Evolutionary conservation across 2,113 vertebrate genomes (phyloP), one percentile per base, ranked within the genome.

Genomic region (Melanocharis versteri): DNA sequence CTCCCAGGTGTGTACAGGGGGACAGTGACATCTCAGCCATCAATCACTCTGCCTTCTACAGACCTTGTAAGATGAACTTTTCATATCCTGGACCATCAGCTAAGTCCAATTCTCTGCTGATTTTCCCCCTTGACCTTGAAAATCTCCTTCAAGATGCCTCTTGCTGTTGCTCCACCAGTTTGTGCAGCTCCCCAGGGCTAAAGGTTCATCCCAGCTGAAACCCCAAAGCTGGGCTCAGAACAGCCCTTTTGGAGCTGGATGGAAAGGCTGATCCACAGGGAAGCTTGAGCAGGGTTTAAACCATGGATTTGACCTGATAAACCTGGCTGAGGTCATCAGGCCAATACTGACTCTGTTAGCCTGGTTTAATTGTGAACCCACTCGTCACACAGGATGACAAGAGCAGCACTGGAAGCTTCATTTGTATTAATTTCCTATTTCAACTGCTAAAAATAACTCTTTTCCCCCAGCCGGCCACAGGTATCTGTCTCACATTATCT

Each of bases 371-470:
- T 66, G 68, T 47, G 50, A 50, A 80, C 30, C 50, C 69, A 3
- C 37, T 85, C 57, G 11, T 57, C 91, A 87, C 56, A 21, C 35
- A 62, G 40, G 26, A 30, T 30, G 60, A 57, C 51, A 71, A 40
- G 61, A 71, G 8, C 53, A 83, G 65, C 60, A 6, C 65, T 35
- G 51, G 30, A 68, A 68, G 48, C 33, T 78, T 47, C 13, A 4
- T 83, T 81, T 83, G 42, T 81, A 66, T 87, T 72, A 51, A 21
- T 64, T 87, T 93, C 80, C 83, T 81, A 2, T 68, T 93, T 71
- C 45, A 27, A 7, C 87, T 35, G 92, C 48, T 94, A 88, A 94
- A 90, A 88, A 56, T 35, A 62, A 28, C 60, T 60, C 62, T 23
- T 80, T 78, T 20, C 48, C 88, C 79, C 56, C 23, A 83, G 88